These are phyloP conservation scores for Zygothrica quintamaculata DNA, from an alignment of 2,888 invertebrate genomes.

Conservation along the genomic window DNA sequence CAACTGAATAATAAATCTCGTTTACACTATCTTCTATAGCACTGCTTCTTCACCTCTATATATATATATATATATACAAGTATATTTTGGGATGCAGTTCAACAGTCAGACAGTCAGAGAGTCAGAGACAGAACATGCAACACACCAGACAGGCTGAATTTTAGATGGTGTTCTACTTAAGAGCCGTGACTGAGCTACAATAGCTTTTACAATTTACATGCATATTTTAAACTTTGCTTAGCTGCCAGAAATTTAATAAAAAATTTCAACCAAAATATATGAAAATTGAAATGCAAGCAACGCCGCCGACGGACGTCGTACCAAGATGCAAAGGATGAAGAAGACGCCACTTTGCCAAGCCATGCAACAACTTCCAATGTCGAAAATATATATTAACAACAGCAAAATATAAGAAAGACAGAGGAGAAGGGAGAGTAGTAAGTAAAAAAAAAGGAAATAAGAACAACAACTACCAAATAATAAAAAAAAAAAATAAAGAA, in stretches of 20 bases:
- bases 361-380: conserved; percentile 51
- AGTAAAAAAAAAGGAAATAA: no score
- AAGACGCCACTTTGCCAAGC: conserved; percentile 53
- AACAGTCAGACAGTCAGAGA: conserved; percentile 26
- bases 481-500: conserved; percentile 18
- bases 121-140: conserved; percentile 22
- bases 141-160: conserved; percentile 45
- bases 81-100: background rate
- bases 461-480: no score
- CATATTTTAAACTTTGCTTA: conserved; percentile 62
- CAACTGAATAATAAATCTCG: conserved; percentile 66
- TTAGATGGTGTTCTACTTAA: conserved; percentile 62
- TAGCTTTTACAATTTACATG: conserved; percentile 60
- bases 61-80: no score
- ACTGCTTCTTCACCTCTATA: background rate
- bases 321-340: conserved; percentile 7
- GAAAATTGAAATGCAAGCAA: conserved; percentile 58
- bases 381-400: conserved; percentile 56
- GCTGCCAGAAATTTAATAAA: conserved; percentile 59
- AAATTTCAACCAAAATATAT: conserved; percentile 35
- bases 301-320: no score
- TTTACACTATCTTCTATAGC: conserved; percentile 9
- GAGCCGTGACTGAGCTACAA: conserved; percentile 63
- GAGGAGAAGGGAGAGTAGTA: background rate
- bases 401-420: conserved; percentile 11